Base-by-base conservation (phyloP, 2,113 vertebrate species). In the Leptosomus discolor region DNA sequence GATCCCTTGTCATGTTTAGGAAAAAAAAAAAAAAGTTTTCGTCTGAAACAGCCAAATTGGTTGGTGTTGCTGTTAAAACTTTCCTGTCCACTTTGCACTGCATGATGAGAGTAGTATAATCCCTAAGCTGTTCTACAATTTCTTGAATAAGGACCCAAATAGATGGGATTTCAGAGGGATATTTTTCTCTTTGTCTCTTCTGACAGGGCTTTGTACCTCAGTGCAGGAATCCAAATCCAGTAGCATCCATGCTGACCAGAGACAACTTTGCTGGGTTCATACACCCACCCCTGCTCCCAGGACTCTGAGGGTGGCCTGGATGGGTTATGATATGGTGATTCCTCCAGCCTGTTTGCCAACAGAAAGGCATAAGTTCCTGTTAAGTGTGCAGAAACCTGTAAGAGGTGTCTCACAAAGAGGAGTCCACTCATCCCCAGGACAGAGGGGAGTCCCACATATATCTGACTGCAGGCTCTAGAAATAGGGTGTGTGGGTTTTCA, bases 221-320 rank as follows among this genome's bases (percentile, higher is more conserved):
- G 76, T 91, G 86, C 64, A 85, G 81, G 37, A 96, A 82, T 85
- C 30, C 65, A 79, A 92, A 94, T 85, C 95, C 86, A 91, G 67
- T 20, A 68, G 20, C 48, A 94, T 76, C 89, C 70, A 51, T 48
- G 91, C 57, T 12, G 92, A 94, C 39, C 41, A 6, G 58, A 94
- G 81, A 76, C 58, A 88, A 23, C 21, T 70, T 85, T 21, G 19
- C 34, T 3, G 34, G 27, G 17, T 80, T 89, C 73, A 78, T 50
- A 60, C 36, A 78, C 57, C 68, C 11, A 14, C 16, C 15, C 29
- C 24, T 71, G 9, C 14, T 75, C 17, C 19, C n/a, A 67, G 60
- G 30, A 34, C 67, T 61, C 54, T 2, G 50, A 83, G 58, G 64
- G 68, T 41, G 34, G 30, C 30, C 36, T 0, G 2, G 21, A 9